These are phyloP conservation scores for Austrolebias charrua DNA, from an alignment of 2,797 vertebrate species.

Conservation along the genomic window DNA sequence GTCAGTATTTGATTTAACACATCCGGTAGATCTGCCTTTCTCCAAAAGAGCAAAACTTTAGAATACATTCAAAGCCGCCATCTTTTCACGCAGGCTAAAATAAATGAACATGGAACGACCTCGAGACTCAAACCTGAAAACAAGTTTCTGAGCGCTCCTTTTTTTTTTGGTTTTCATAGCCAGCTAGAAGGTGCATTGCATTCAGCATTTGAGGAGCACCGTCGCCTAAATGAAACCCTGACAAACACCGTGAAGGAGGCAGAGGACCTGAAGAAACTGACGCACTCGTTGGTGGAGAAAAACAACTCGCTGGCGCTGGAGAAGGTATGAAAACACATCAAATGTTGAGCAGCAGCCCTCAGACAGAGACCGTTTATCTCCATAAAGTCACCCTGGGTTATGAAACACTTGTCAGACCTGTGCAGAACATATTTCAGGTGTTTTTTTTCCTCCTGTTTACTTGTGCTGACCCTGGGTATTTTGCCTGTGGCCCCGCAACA, in stretches of 20 bases:
- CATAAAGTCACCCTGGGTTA: conserved; percentile 52
- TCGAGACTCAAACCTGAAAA: conserved; percentile 4
- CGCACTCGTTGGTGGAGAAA: conserved; percentile 71
- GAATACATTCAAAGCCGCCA: neutral
- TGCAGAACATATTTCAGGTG: conserved; percentile 66
- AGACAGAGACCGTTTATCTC: conserved; percentile 51
- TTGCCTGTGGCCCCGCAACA: conserved; percentile 67
- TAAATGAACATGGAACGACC: neutral
- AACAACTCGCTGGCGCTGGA: conserved; percentile 78
- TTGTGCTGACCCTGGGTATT: conserved; percentile 78
- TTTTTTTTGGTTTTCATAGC: conserved; percentile 69
- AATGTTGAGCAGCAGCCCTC: conserved; percentile 37
- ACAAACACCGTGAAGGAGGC: conserved; percentile 81
- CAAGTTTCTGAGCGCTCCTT: conserved; percentile 3
- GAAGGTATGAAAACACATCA: conserved; percentile 61
- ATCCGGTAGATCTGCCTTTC: conserved; percentile 1
- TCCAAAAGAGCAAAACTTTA: neutral
- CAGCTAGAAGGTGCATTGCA: conserved; percentile 81
- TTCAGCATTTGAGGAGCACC: conserved; percentile 85
- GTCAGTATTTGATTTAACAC: conserved; percentile 48
- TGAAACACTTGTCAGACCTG: conserved; percentile 64
- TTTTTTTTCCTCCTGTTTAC: conserved; percentile 75
- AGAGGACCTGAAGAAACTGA: conserved; percentile 75
- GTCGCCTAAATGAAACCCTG: conserved; percentile 82
- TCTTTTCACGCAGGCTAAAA: conserved; percentile 2